phyloP scores from a whole-genome alignment of 2,888 invertebrate genomes.

The Physocephala rufipes region DNA sequence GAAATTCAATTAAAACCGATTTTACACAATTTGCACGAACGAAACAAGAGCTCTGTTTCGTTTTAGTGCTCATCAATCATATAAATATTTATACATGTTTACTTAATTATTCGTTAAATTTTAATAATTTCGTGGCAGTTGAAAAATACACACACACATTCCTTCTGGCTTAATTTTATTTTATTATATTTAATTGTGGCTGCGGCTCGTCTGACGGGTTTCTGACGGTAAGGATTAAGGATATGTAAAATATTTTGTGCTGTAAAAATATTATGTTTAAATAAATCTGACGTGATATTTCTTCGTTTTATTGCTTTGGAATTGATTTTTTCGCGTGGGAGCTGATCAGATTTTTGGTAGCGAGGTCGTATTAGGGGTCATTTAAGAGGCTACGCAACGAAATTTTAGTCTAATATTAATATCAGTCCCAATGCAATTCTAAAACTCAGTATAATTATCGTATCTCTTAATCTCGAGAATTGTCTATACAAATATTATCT shows the following conservation, averaged over 20 bases:
- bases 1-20: constrained; percentile 20
- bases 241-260: too few species aligned
- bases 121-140: constrained; percentile 8
- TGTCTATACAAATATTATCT: not conserved
- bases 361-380: too few species aligned
- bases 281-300: too few species aligned
- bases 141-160: not conserved
- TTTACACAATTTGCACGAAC: not conserved
- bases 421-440: not conserved
- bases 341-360: too few species aligned
- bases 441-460: not conserved
- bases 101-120: constrained; percentile 24
- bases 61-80: too few species aligned
- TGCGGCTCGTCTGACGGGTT: too few species aligned
- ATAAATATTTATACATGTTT: constrained; percentile 12
- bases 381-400: too few species aligned
- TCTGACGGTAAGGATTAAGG: not conserved
- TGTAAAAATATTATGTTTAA: too few species aligned
- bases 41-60: not conserved
- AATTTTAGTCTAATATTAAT: too few species aligned
- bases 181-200: not conserved
- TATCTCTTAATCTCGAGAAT: not conserved
- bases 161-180: not conserved
- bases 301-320: too few species aligned
- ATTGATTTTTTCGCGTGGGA: too few species aligned